Evolutionary conservation across 2,113 vertebrate genomes (phyloP), one percentile per base, ranked within the genome.

Genomic region (Cyanoramphus novaezelandiae): DNA sequence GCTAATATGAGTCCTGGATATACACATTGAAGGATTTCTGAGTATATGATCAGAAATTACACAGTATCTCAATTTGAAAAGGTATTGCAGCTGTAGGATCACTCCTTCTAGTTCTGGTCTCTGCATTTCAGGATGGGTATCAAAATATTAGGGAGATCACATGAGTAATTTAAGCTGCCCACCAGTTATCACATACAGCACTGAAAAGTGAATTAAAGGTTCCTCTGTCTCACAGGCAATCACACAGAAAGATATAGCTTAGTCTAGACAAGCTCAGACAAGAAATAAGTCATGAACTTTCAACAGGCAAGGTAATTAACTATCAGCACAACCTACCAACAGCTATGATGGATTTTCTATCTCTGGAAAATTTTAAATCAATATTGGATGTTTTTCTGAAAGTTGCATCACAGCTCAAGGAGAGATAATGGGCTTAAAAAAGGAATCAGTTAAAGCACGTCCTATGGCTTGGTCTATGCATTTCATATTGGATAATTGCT

Each of bases 311-410:
- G 7, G 47, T 60, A 64, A 57, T 96, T 86, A 96, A 59, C 37
- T 12, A 83, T 53, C n/a, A 65, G 50, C 83, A 77, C 37, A 83
- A 63, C 28, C 70, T 87, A 79, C 21, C 55, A 86, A 68, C 46
- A 75, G 27, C 44, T 87, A 33, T 52, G 59, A 82, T 69, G 43
- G 44, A 87, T 90, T 92, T 92, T 89, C 46, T 82, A 57, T 31
- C 59, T 31, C 53, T 76, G 44, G n/a, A 92, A 95, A 85, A 17
- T 57, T 95, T 90, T 65, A 80, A 89, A 92, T 74, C 72, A 72
- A 70, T 82, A 69, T 46, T 72, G 53, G 35, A 62, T 82, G 21
- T 57, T 96, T 93, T 92, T 23, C 53, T 80, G 78, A 76, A 90
- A 82, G 47, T 44, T 70, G 14, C 15, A 47, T 75, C 2, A 0